These are phyloP conservation scores for Donacobius atricapilla DNA, from an alignment of 2,113 vertebrate genomes.

Conservation along the genomic window DNA sequence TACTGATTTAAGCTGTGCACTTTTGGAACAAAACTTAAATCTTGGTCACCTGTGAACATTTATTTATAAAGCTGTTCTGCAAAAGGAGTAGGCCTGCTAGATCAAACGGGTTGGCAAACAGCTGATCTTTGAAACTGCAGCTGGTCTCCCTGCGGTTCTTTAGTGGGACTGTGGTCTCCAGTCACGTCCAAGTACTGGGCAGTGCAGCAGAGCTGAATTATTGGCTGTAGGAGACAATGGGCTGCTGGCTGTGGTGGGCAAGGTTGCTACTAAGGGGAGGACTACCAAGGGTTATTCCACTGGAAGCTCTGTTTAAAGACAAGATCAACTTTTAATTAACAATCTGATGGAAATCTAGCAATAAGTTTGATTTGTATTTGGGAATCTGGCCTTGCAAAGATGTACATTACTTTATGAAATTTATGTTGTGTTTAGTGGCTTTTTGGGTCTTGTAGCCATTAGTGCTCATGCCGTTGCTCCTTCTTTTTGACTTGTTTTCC, in stretches of 20 bases:
- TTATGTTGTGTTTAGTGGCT: not conserved
- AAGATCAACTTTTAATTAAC: not conserved
- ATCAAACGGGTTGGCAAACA: not conserved
- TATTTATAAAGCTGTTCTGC: not conserved
- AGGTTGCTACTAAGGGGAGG: not conserved
- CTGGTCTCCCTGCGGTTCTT: not conserved
- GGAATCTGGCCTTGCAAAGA: not conserved
- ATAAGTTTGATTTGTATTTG: not conserved
- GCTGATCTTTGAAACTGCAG: not conserved
- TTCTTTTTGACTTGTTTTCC: not conserved
- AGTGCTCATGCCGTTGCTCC: not conserved
- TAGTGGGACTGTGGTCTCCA: not conserved
- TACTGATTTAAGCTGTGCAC: not conserved
- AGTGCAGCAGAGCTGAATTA: not conserved
- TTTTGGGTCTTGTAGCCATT: not conserved
- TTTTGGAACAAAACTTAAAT: not conserved
- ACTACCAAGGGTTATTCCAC: not conserved
- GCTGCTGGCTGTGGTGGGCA: not conserved
- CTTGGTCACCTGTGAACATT: not conserved
- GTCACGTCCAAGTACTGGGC: not conserved
- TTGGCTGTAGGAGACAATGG: not conserved
- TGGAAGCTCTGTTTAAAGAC: not conserved
- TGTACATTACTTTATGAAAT: not conserved
- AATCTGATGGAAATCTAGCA: not conserved
- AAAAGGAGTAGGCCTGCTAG: not conserved